Base-by-base conservation (phyloP, 2,113 vertebrate genomes). In the Oncorhynchus nerka region DNA sequence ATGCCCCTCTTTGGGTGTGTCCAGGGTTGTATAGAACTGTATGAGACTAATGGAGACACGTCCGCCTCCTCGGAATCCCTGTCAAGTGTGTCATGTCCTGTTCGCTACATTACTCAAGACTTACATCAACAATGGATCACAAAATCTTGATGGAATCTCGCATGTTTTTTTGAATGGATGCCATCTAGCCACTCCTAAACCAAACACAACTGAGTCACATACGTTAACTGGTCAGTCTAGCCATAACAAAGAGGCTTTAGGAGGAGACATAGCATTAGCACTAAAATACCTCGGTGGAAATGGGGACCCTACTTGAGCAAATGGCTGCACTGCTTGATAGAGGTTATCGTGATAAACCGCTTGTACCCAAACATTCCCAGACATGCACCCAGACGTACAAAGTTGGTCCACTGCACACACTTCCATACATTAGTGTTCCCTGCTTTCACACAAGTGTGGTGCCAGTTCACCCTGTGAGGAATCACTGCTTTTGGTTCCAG, bases 241-340 rank as follows among this genome's bases (percentile, higher is more conserved):
- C 87, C 86, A 88, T 86, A 91, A 92, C 91, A 92, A 89, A 86
- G 83, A 85, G 81, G 82, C 80, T 88, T 88, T 86, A 83, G 79
- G 68, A 83, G 84, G 89, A 86, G 81, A 87, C 84, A 71, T 77
- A 81, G 87, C 87, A 84, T 90, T 90, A 87, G 84, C 5, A 73
- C 79, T 80, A 74, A 77, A 85, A 89, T 89, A 84, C 82, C 85
- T 79, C 72, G 30, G 78, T 83, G 81, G 75, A 85, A 89, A 81
- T 87, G 77, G 57, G 85, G 71, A 3, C 22, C 45, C 77, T 80
- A 77, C 79, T 87, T 84, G 80, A 88, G 81, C 78, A 89, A 89
- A 92, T 85, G 68, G 62, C 34, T 59, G 48, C 64, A 71, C 19
- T 68, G 68, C 78, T 85, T 87, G 85, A 89, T 84, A 80, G 74